phyloP scores from a whole-genome alignment of 2,797 vertebrate genomes.

The Acestrorhynchus altus region DNA sequence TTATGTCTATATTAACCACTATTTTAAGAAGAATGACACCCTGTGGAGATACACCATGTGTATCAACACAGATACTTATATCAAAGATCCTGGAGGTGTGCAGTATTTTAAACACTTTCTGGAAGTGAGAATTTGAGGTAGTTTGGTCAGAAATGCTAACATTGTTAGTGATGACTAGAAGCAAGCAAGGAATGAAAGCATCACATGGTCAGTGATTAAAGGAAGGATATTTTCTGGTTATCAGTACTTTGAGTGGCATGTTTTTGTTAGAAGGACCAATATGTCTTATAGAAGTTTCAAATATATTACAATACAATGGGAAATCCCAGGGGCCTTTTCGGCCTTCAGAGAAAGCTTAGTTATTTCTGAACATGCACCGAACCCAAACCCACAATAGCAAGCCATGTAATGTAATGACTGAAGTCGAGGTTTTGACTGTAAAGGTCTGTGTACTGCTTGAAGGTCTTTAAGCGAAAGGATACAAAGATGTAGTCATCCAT shows the following conservation, averaged over 20 bases:
- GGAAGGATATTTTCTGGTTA: neutral
- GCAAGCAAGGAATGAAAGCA: neutral
- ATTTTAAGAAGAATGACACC: too few relatives aligned
- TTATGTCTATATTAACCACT: too few relatives aligned
- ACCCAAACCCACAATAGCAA: too few relatives aligned
- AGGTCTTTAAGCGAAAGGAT: conserved; percentile 77
- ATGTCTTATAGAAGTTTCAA: neutral
- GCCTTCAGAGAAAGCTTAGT: too few relatives aligned
- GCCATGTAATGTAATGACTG: too few relatives aligned
- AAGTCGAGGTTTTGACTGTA: too few relatives aligned
- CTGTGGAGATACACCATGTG: neutral
- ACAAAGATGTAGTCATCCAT: conserved; percentile 99
- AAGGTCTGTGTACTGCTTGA: neutral
- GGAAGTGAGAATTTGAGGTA: conserved; percentile 6
- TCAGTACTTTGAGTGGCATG: neutral
- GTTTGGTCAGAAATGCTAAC: neutral
- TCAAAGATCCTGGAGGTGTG: neutral
- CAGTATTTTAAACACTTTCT: neutral
- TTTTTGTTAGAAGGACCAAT: neutral
- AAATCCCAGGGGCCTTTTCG: too few relatives aligned
- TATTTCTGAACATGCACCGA: too few relatives aligned
- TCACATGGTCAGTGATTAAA: neutral
- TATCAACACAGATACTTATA: too few relatives aligned
- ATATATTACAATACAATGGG: too few relatives aligned
- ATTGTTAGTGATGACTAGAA: neutral